Base-by-base conservation (phyloP, 2,888 invertebrate species). In the Parnassius orleans region DNA sequence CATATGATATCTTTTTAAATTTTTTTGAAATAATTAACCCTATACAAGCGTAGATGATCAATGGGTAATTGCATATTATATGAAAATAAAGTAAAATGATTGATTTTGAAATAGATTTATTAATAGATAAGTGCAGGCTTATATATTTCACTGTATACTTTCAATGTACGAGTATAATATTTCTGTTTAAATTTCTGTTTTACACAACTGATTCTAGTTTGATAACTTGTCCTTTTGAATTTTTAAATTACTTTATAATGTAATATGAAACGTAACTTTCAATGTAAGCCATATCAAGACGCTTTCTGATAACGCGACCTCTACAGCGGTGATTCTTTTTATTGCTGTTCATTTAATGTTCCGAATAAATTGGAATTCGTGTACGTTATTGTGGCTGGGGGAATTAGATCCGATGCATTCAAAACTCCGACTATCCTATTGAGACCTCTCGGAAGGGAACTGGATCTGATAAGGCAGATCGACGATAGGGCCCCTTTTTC, bases 391-490 rank as follows among this genome's bases (percentile, higher is more conserved):
- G 84, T 81, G 82, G 82, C 76, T 77, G 70, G 70, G 87, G 89
- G 90, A 90, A 90, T 91, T 89, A 90, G 89, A 91, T 86, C 87
- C 84, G 78, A 76, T 76, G 84, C 86, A 88, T 90, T 88, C 88
- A 89, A 84, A 88, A 83, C 81, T 77, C 72, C 81, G 80, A 76
- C 86, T 85, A 83, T 87, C 83, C 86, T 89, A 91, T 91, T 89
- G 89, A 90, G 90, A 86, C 83, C 88, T 84, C 80, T 86, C 86
- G 87, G 87, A 90, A 89, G 90, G 90, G 89, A 89, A 87, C 88
- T 81, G 83, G 81, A 90, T 90, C 90, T 89, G 90, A 91, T 90
- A 91, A 91, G 88, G 86, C 69, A 84, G 89, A 90, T 90, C 87
- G 86, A 80, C 83, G 90, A 91, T 91, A 90, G 83, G 84, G 84